These are phyloP conservation scores for Platyura marginata DNA, from an alignment of 1,140 invertebrate species.

Conservation along the genomic window DNA sequence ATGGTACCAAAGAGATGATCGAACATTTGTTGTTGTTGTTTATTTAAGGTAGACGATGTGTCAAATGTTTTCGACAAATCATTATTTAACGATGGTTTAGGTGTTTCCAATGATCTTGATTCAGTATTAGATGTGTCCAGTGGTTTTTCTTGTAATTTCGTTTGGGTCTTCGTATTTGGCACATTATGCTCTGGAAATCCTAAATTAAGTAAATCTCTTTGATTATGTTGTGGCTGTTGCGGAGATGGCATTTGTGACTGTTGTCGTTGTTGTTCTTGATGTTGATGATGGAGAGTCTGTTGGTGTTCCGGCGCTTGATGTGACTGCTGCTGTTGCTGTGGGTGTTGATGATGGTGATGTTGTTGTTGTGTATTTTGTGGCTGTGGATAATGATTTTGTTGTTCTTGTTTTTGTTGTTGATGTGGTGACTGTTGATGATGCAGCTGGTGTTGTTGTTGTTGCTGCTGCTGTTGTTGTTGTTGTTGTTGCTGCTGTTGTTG, in stretches of 20 bases:
- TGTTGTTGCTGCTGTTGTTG: conserved; percentile 5
- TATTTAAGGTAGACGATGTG: conserved; percentile 6
- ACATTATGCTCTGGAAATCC: conserved; percentile 2
- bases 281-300: no score
- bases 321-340: background rate
- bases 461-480: background rate
- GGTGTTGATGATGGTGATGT: no score
- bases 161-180: conserved; percentile 6
- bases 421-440: background rate
- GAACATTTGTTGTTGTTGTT: conserved; percentile 13
- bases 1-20: conserved; percentile 8
- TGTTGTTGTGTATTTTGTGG: no score
- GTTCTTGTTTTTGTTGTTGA: no score
- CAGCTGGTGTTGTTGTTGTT: background rate
- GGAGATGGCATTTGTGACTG: conserved; percentile 15
- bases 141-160: conserved; percentile 13
- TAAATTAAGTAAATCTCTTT: conserved; percentile 1
- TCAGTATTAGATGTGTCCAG: conserved; percentile 2
- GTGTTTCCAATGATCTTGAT: background rate
- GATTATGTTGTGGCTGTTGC: conserved; percentile 9
- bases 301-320: no score
- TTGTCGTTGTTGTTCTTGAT: conserved; percentile 18
- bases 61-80: no score
- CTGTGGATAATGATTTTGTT: no score
- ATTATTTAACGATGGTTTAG: background rate